A percentile compares a stretch with the other conserved stretches of the same genome.
Evolutionary conservation across 1,140 invertebrate genomes (phyloP).

Genomic region (Heliconius nattereri): DNA sequence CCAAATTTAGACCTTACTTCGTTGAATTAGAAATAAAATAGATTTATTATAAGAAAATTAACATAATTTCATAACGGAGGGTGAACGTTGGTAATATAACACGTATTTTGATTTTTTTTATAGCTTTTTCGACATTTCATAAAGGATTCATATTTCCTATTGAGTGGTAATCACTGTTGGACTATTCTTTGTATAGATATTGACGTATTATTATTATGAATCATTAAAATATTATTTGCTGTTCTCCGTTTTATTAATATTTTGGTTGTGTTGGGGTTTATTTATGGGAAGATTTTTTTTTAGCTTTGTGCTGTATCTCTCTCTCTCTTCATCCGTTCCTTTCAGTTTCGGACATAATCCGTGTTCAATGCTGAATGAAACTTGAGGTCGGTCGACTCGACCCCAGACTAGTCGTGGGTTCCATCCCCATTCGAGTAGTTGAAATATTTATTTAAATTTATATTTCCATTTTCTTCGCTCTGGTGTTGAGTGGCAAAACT

Average conservation of each 20-base stretch:
- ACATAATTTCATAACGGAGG: constrained; percentile 74
- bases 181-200: background rate
- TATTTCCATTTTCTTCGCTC: too few species aligned
- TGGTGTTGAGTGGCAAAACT: too few species aligned
- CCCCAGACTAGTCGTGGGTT: too few species aligned
- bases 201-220: constrained; percentile 3
- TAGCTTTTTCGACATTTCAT: constrained; percentile 43
- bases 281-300: too few species aligned
- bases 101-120: constrained; percentile 71
- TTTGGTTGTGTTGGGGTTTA: background rate
- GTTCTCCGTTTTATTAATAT: background rate
- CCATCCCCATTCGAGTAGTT: too few species aligned
- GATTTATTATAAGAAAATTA: constrained; percentile 46
- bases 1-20: constrained; percentile 46
- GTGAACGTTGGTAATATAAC: constrained; percentile 64
- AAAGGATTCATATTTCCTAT: constrained; percentile 32
- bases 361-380: too few species aligned
- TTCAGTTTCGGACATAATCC: too few species aligned
- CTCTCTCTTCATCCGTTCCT: too few species aligned
- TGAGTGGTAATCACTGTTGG: constrained; percentile 20
- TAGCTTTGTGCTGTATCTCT: too few species aligned
- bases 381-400: too few species aligned
- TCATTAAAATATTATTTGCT: constrained; percentile 9
- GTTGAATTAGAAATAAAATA: constrained; percentile 2
- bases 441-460: too few species aligned